Percentiles rank a stretch among this genome's conserved stretches.
Conservation (phyloP, 2,113 vertebrate genomes). For the Plestiodon gilberti region DNA sequence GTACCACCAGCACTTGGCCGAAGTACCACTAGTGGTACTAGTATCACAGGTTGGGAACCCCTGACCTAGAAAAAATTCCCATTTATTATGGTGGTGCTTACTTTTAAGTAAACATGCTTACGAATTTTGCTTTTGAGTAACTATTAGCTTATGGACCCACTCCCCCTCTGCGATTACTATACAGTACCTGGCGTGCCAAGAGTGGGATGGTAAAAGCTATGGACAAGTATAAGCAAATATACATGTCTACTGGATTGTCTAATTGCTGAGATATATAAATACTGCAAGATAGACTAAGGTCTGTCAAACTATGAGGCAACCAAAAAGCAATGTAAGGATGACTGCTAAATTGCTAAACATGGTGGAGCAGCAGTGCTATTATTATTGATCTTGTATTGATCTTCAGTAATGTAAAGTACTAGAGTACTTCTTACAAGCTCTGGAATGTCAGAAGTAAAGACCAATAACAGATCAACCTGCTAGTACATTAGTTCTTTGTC, state of each 20-base stretch:
- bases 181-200: too few relatives aligned
- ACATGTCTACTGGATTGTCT: not conserved
- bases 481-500: not conserved
- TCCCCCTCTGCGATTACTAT: too few relatives aligned
- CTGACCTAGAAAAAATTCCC: too few relatives aligned
- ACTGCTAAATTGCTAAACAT: not conserved
- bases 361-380: not conserved
- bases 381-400: not conserved
- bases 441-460: not conserved
- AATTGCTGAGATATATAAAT: not conserved
- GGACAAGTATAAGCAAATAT: not conserved
- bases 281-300: not conserved
- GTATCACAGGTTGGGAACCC: too few relatives aligned
- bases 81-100: too few relatives aligned
- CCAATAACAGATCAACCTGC: not conserved
- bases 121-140: not conserved
- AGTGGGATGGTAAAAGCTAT: too few relatives aligned
- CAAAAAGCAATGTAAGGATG: not conserved
- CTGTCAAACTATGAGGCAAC: not conserved
- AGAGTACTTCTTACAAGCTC: not conserved
- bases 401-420: conserved; percentile 12
- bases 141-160: not conserved
- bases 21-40: too few relatives aligned
- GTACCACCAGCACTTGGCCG: too few relatives aligned
- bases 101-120: not conserved